Base-by-base conservation (phyloP, 2,797 vertebrate genomes). In the Pristis pectinata region DNA sequence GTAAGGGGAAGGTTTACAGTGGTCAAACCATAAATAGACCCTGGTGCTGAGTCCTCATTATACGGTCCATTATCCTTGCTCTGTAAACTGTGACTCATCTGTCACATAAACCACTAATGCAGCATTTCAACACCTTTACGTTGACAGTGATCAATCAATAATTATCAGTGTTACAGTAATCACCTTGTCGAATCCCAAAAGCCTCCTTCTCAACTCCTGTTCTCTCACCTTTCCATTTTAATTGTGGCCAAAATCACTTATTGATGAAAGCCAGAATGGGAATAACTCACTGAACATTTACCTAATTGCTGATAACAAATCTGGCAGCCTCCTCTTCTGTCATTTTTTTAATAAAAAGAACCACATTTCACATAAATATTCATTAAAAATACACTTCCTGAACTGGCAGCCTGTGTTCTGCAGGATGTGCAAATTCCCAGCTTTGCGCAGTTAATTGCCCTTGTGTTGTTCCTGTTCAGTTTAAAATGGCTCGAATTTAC, bases 241-340 rank as follows among this genome's bases (percentile, higher is more conserved):
- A 91, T 91, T 41, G 61, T 91, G 59, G 87, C 87, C 34, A n/a
- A 37, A 91, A 91, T 91, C 87, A 11, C 59, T 41, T 24, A 67
- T 67, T 91, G 91, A 91, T 67, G 87, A 64, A 67, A 91, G n/a
- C 87, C 87, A 67, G 37, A 67, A 91, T 41, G n/a, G 61, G 87
- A 91, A 22, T 11, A 91, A 37, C 87, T 91, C 87, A 91, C 59
- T 41, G 59, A 91, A 37, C 53, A 67, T 67, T 91, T 91, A 91
- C 17, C 59, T 91, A 91, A 91, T 91, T 91, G 91, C 87, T 41
- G 59, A n/a, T 64, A 91, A 91, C 64, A 91, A 37, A 64, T 91
- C 59, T 64, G 22, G 87, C 34, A 24, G 22, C 19, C 15, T 41
- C 87, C 19, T 91, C 87, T 22, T 91, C 59, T 64, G 59, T 64